These are phyloP conservation scores for Heteropelma amictum DNA, from an alignment of 2,888 invertebrate species.

Conservation along the genomic window DNA sequence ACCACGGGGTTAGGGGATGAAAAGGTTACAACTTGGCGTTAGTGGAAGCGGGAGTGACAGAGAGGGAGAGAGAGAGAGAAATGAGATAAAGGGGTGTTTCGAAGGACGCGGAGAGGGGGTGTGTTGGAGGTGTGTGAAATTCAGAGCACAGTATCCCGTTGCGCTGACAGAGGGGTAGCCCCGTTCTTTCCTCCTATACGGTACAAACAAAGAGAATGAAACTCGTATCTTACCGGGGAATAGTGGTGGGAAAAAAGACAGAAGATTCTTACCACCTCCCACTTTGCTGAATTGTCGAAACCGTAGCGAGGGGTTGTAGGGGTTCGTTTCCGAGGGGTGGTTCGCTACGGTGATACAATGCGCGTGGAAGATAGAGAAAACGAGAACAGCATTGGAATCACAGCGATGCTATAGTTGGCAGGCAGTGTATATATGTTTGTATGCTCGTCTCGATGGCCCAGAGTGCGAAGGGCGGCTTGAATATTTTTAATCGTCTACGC, in stretches of 20 bases:
- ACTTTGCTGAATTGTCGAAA: slow-evolving; percentile 13
- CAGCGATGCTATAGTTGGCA: slow-evolving; percentile 62
- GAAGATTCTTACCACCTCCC: slow-evolving; percentile 9
- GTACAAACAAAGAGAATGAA: slow-evolving; percentile 28
- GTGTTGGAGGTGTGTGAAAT: slow-evolving; percentile 37
- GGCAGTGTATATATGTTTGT: slow-evolving; percentile 1
- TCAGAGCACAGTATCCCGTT: slow-evolving; percentile 39
- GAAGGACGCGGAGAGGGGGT: not conserved
- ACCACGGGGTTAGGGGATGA: slow-evolving; percentile 49
- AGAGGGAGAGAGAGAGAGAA: slow-evolving; percentile 36
- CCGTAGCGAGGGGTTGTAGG: slow-evolving; percentile 36
- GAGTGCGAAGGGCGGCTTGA: not conserved
- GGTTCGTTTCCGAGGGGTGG: slow-evolving; percentile 24
- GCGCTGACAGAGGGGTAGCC: slow-evolving; percentile 42
- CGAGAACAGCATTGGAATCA: slow-evolving; percentile 63
- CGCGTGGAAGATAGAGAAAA: slow-evolving; percentile 47
- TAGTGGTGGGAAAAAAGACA: slow-evolving; percentile 18
- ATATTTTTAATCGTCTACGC: not conserved
- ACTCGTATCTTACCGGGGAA: slow-evolving; percentile 8
- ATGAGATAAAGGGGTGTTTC: slow-evolving; percentile 3
- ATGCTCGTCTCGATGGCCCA: not conserved
- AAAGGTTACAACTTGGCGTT: slow-evolving; percentile 45
- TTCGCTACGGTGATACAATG: not conserved
- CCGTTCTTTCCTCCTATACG: slow-evolving; percentile 2
- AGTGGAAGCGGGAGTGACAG: not conserved